Conservation (phyloP, 2,113 vertebrate species). For the Pseudonaja textilis region DNA sequence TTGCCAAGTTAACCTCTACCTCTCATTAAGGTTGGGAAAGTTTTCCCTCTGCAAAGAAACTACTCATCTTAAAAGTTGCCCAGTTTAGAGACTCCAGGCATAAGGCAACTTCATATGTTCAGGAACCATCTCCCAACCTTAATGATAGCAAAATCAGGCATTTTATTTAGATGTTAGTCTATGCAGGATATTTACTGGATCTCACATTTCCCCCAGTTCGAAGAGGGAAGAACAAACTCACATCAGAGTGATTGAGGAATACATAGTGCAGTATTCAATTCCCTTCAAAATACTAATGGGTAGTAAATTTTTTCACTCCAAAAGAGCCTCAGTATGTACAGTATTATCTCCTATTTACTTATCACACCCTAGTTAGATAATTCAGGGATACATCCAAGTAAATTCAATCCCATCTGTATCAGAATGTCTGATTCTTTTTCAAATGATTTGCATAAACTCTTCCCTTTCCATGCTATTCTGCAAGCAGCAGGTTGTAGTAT, state of each 20-base stretch:
- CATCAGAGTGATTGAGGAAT: not conserved
- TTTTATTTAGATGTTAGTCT: not conserved
- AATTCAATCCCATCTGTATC: not conserved
- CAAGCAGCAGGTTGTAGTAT: not conserved
- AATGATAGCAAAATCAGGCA: not conserved
- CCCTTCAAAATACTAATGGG: not conserved
- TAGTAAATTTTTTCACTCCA: not conserved
- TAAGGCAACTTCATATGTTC: not conserved
- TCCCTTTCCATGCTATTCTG: not conserved
- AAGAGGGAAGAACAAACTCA: not conserved
- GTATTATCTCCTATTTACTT: not conserved
- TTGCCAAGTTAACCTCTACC: not conserved
- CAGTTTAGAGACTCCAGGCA: too few species aligned
- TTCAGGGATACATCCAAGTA: not conserved
- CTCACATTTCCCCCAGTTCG: not conserved
- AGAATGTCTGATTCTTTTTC: not conserved
- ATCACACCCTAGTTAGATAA: not conserved
- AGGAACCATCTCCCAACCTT: not conserved
- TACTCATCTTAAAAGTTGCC: too few species aligned
- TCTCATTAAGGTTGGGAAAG: not conserved
- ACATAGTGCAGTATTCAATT: not conserved
- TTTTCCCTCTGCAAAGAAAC: not conserved
- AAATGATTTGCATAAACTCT: not conserved
- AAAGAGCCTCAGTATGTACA: not conserved
- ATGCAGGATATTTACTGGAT: not conserved